Percentiles rank a stretch among this genome's conserved stretches.
These are phyloP conservation scores for Apotomis capreana DNA, from an alignment of 2,888 invertebrate species.

Conservation along the genomic window DNA sequence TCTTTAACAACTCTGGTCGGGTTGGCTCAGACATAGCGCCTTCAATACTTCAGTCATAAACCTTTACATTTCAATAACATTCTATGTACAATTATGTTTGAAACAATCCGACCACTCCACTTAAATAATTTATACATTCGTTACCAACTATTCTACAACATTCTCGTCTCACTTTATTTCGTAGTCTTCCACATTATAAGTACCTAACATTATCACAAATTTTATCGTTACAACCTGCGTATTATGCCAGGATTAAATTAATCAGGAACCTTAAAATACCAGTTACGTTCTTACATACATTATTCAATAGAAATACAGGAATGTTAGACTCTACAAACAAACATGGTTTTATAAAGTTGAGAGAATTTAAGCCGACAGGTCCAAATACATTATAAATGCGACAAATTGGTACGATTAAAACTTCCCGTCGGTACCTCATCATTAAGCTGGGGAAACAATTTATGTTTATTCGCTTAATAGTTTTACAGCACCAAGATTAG, in stretches of 20 bases:
- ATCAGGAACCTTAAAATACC: conserved; percentile 73
- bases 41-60: conserved; percentile 20
- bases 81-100: conserved; percentile 34
- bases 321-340: conserved; percentile 57
- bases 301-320: conserved; percentile 55
- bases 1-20: conserved; percentile 68
- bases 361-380: conserved; percentile 43
- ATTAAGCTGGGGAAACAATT: conserved; percentile 34
- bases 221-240: conserved; percentile 54
- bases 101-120: conserved; percentile 32
- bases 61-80: conserved; percentile 29
- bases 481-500: conserved; percentile 39
- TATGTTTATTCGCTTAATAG: conserved; percentile 18
- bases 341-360: conserved; percentile 41
- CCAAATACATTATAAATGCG: conserved; percentile 45
- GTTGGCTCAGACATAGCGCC: conserved; percentile 34
- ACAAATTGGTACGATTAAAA: conserved; percentile 41
- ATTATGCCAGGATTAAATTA: conserved; percentile 54
- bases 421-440: conserved; percentile 32
- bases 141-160: conserved; percentile 53
- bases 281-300: conserved; percentile 52
- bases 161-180: conserved; percentile 59
- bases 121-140: conserved; percentile 53
- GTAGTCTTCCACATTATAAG: conserved; percentile 61
- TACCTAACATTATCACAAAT: conserved; percentile 80